A percentile compares a stretch with the other conserved stretches of the same genome.
Conservation (phyloP, 2,113 vertebrate species). For the Carassius auratus region DNA sequence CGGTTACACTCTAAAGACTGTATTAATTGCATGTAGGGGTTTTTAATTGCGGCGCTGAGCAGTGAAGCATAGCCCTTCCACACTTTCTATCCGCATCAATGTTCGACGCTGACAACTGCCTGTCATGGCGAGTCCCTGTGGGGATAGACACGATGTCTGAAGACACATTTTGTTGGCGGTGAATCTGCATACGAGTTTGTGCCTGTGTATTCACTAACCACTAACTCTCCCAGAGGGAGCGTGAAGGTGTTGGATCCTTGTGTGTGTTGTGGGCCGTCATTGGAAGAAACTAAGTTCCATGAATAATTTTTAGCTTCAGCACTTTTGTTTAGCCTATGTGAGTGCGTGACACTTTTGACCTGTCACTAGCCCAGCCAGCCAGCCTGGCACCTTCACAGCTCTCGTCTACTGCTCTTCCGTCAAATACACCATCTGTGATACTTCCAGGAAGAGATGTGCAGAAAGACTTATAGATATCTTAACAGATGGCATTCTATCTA, state of each 20-base stretch:
- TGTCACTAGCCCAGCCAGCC: conserved; percentile 34
- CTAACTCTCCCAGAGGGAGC: conserved; percentile 13
- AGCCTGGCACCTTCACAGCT: conserved; percentile 38
- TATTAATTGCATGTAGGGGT: conserved; percentile 58
- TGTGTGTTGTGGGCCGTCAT: conserved; percentile 11
- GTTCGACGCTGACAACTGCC: conserved; percentile 72
- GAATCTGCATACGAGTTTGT: conserved; percentile 45
- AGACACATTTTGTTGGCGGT: conserved; percentile 10
- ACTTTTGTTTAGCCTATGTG: conserved; percentile 38
- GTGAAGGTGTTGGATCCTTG: conserved; percentile 20
- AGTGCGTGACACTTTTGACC: conserved; percentile 40
- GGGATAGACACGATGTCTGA: conserved; percentile 44
- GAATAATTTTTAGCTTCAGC: conserved; percentile 6
- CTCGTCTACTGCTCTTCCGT: conserved; percentile 26
- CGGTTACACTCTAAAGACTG: conserved; percentile 48
- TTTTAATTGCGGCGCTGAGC: conserved; percentile 52
- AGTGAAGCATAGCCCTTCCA: conserved; percentile 51
- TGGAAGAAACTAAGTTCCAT: neutral
- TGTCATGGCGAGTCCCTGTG: conserved; percentile 64
- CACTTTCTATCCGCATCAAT: conserved; percentile 62
- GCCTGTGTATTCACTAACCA: conserved; percentile 46
- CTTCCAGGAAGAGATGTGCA: neutral
- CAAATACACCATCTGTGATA: conserved; percentile 38
- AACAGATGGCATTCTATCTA: conserved; percentile 37
- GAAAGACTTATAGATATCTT: conserved; percentile 3